These are phyloP conservation scores for Cistogaster globosa DNA, from an alignment of 2,888 invertebrate species.

Conservation along the genomic window DNA sequence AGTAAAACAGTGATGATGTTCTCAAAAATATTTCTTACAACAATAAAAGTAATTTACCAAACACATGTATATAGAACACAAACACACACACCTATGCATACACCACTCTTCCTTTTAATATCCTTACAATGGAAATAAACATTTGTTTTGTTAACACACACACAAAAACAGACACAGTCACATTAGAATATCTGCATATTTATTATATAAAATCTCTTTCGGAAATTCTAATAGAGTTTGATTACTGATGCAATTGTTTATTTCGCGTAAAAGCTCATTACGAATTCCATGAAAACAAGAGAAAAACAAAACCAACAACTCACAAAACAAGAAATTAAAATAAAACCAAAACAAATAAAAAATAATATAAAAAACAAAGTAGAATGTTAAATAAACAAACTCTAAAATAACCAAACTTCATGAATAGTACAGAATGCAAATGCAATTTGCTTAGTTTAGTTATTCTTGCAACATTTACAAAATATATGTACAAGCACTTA, in stretches of 20 bases:
- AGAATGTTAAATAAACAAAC: slow-evolving; percentile 60
- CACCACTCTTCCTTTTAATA: not conserved
- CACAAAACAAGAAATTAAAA: slow-evolving; percentile 6
- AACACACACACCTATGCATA: not conserved
- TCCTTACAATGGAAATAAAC: not conserved
- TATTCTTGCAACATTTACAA: slow-evolving; percentile 39
- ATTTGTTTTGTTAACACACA: slow-evolving; percentile 19
- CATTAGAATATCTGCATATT: slow-evolving; percentile 1
- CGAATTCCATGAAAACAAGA: slow-evolving; percentile 52
- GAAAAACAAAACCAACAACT: not conserved
- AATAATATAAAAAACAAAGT: not conserved
- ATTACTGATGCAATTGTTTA: slow-evolving; percentile 64
- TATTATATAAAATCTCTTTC: not conserved
- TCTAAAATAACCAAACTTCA: slow-evolving; percentile 52
- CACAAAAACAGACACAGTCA: not conserved
- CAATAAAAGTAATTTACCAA: too few species aligned
- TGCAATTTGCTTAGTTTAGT: slow-evolving; percentile 60
- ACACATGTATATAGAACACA: too few species aligned
- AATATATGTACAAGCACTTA: not conserved
- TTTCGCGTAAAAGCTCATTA: slow-evolving; percentile 67
- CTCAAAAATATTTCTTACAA: too few species aligned
- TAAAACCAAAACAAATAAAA: slow-evolving; percentile 21
- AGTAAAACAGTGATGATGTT: too few species aligned
- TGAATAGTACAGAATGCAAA: slow-evolving; percentile 47
- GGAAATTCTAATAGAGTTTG: slow-evolving; percentile 50